Base-by-base conservation (phyloP, 2,797 vertebrate genomes). In the Bucorvus abyssinicus region DNA sequence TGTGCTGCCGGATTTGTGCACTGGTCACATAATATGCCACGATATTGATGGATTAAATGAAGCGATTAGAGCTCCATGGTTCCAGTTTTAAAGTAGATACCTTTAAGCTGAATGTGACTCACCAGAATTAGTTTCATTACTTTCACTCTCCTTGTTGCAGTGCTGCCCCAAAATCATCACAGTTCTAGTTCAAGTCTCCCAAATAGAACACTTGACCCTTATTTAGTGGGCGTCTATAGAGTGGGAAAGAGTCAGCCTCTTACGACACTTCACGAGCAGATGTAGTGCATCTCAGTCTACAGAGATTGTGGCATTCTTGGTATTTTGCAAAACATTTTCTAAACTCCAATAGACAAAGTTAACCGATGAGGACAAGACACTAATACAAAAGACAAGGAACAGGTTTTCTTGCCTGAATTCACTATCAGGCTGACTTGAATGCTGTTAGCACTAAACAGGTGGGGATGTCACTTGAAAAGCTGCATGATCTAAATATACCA, bases 401-500 rank as follows among this genome's bases (percentile, higher is more conserved):
- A 5, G 13, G 61, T 64, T 82, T 92, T 61, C 78, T 76, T 92
- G 71, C 64, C 65, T 75, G 55, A 85, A 67, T 86, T 92, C 56
- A 89, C 49, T 74, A n/a, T 71, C 17, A 77, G 73, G 57, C 24
- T n/a, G 52, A 53, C 24, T 52, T 83, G 69, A 81, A 64, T 70
- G 50, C 34, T 78, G 34, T 75, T 90, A 71, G 26, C 67, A 67
- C 71, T 63, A 52, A 95, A n/a, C 50, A 76, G 88, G 74, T 92
- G 69, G 63, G 40, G 19, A 40, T 81, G 34, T 87, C 84, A 63
- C n/a, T 82, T 85, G 59, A 68, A 88, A 96, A 93, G 22, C 50
- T 77, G 47, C 20, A n/a, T 17, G 36, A 75, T 86, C 81, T 91
- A 92, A 96, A 89, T 90, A 94, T 50, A 63, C 83, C 56, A 83